A percentile compares a stretch with the other conserved stretches of the same genome.
These are phyloP conservation scores for Geotrypetes seraphini DNA, from an alignment of 2,797 vertebrate species.

Conservation along the genomic window DNA sequence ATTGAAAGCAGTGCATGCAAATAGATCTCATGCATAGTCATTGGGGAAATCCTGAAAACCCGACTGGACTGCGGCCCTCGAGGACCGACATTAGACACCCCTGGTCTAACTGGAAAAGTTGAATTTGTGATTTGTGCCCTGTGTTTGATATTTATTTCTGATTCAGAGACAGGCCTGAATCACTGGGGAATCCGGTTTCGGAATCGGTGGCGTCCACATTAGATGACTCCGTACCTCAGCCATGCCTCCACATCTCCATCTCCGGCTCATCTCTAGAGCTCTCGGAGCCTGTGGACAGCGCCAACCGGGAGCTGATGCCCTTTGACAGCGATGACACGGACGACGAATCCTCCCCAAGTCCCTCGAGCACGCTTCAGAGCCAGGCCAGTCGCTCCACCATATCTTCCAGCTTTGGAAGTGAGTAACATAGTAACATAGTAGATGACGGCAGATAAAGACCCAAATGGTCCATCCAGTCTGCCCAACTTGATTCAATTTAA, in stretches of 20 bases:
- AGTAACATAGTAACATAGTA: no score
- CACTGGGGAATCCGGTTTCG: slow-evolving; percentile 14
- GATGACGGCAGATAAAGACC: no score
- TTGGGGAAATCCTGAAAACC: no score
- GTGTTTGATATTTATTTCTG: no score
- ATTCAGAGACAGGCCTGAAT: slow-evolving; percentile 39
- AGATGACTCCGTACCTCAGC: slow-evolving; percentile 45
- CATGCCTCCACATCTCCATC: slow-evolving; percentile 92
- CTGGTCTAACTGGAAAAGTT: no score
- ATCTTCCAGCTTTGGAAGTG: slow-evolving; percentile 90
- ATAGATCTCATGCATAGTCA: no score
- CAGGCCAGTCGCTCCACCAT: slow-evolving; percentile 94
- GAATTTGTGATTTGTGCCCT: no score
- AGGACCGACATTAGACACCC: no score
- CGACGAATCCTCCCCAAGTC: slow-evolving; percentile 90
- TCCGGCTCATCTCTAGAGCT: slow-evolving; percentile 80
- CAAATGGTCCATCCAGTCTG: no score
- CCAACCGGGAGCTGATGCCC: slow-evolving; percentile 75
- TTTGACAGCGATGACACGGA: slow-evolving; percentile 94
- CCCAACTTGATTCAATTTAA: no score
- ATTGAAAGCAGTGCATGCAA: no score
- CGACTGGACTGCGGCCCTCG: no score
- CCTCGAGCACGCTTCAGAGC: slow-evolving; percentile 90
- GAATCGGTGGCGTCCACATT: slow-evolving; percentile 2
- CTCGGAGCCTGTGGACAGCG: slow-evolving; percentile 52